Evolutionary conservation across 2,888 invertebrate species (phyloP), one percentile per base, ranked within the genome.

Genomic region (Dasysyrphus tricinctus): DNA sequence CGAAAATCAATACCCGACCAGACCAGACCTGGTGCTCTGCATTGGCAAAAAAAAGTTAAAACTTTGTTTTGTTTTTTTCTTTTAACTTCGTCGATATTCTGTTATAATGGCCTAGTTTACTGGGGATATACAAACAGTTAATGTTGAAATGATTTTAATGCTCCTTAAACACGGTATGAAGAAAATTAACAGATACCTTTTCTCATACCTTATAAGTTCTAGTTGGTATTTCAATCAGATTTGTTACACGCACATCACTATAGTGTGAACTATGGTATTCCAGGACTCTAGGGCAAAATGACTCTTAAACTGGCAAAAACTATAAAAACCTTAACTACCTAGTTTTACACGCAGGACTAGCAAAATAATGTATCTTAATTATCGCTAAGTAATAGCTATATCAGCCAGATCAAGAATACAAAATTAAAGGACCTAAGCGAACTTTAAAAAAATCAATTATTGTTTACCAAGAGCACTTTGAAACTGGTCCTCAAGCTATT

Each of bases 1-100:
- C 61, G 72, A 80, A 84, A 84, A 80, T 84, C 84, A 61, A 84
- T 84, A 84, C 54, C 14, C 79, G n/a, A n/a, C n/a, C n/a, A n/a
- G n/a, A 83, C 16, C 12, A 59, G 24, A 32, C 54, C 32, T 42
- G 51, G 44, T 74, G 80, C 67, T 44, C 69, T 47, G 49, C 24
- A 57, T 63, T 49, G 9, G 69, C 59, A 34, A 75, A 74, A 63
- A 42, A 65, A 8, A 44, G 29, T 29, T 6, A 39, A 37, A 44
- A 32, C 49, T 59, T 65, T n/a, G 42, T 39, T 57, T 57, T 61
- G 51, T 24, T 29, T n/a, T 65, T 12, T 0, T 12, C 56, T 47
- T 42, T 63, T 3, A 14, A 37, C 34, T 34, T 67, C 39, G 19
- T 79, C 69, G 79, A 75, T 79, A 79, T 11, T 70, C 70, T 37